phyloP scores from a whole-genome alignment of 2,113 vertebrate species.

The Prietella phreatophila region DNA sequence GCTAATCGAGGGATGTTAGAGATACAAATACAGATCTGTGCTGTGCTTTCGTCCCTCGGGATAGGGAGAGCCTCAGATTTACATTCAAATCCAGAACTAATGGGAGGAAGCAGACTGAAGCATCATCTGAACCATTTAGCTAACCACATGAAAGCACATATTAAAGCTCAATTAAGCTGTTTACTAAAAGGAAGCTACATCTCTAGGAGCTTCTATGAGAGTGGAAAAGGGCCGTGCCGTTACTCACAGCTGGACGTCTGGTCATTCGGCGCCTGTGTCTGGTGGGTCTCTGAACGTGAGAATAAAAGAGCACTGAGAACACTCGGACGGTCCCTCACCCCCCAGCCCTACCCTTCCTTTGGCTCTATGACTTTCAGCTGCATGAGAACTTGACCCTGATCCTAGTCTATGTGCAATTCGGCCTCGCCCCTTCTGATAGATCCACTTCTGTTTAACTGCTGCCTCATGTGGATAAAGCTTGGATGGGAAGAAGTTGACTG shows the following conservation, averaged over 20 bases:
- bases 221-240: background rate
- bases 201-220: background rate
- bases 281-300: conserved; percentile 40
- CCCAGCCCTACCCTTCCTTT: background rate
- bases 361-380: background rate
- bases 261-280: conserved; percentile 33
- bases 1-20: background rate
- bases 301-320: conserved; percentile 33
- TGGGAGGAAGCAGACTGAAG: background rate
- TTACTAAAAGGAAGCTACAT: conserved; percentile 14
- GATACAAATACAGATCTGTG: background rate
- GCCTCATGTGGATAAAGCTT: background rate
- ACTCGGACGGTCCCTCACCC: conserved; percentile 4
- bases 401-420: conserved; percentile 3
- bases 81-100: background rate
- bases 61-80: background rate
- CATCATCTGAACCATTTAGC: conserved; percentile 1
- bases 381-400: conserved; percentile 26
- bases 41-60: background rate
- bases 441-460: background rate
- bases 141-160: background rate
- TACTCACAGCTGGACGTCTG: conserved; percentile 56
- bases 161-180: background rate
- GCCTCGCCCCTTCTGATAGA: background rate
- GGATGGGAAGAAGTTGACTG: background rate